Evolutionary conservation across 2,888 invertebrate genomes (phyloP).

Genomic region (Zele albiditarsus): DNA sequence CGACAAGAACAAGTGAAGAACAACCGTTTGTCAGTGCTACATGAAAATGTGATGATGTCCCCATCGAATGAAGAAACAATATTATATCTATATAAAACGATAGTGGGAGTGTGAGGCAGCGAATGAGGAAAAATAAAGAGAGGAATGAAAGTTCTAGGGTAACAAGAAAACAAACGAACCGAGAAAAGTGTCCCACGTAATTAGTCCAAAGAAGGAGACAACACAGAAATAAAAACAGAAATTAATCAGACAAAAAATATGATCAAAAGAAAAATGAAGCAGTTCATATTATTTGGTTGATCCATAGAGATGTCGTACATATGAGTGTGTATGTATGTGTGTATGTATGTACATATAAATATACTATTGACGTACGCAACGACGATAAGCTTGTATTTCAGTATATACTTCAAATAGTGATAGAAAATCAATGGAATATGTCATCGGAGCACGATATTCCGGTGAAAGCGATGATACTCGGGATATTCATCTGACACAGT

Average conservation of each 20-base stretch:
- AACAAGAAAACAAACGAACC: slow-evolving; percentile 4
- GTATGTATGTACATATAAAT: neutral
- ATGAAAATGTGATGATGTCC: slow-evolving; percentile 44
- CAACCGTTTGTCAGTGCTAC: slow-evolving; percentile 52
- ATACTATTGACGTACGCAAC: no score
- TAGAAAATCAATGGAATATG: no score
- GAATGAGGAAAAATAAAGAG: slow-evolving; percentile 23
- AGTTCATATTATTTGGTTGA: neutral
- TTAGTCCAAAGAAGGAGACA: slow-evolving; percentile 16
- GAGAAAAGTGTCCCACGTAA: slow-evolving; percentile 13
- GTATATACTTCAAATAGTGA: no score
- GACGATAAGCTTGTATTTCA: no score
- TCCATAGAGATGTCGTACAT: neutral
- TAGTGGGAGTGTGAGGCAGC: neutral
- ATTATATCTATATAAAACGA: neutral
- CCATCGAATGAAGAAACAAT: slow-evolving; percentile 15
- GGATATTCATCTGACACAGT: no score
- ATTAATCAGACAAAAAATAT: slow-evolving; percentile 17
- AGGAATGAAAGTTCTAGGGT: slow-evolving; percentile 16
- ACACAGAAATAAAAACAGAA: slow-evolving; percentile 20
- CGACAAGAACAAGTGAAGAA: slow-evolving; percentile 41
- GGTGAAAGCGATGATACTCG: no score
- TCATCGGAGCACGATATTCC: no score
- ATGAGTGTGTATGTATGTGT: neutral
- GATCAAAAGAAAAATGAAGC: slow-evolving; percentile 21